Conservation (phyloP, 2,888 invertebrate species). For the Blastobasis adustella region DNA sequence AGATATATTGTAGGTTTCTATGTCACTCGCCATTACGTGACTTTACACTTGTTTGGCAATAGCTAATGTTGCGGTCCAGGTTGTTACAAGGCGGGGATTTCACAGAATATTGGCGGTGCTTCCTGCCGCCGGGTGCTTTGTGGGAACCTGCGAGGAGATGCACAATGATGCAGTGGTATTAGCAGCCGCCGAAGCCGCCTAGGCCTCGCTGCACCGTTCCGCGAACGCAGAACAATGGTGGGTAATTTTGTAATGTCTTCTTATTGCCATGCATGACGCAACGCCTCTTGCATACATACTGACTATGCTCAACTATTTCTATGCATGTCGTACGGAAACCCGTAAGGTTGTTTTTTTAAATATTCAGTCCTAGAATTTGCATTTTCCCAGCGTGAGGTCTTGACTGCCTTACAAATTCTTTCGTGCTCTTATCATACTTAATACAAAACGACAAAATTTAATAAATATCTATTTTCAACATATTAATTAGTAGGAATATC, state of each 20-base stretch:
- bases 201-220: slow-evolving; percentile 48
- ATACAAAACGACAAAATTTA: too few relatives aligned
- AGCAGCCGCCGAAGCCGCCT: slow-evolving; percentile 42
- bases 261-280: slow-evolving; percentile 68
- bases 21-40: slow-evolving; percentile 29
- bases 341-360: too few relatives aligned
- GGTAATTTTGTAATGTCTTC: slow-evolving; percentile 69
- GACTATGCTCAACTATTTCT: not conserved
- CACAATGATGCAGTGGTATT: slow-evolving; percentile 56
- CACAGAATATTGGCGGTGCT: slow-evolving; percentile 32
- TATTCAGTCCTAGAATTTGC: too few relatives aligned
- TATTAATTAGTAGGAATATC: too few relatives aligned
- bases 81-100: slow-evolving; percentile 17
- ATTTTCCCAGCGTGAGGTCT: too few relatives aligned
- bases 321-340: too few relatives aligned
- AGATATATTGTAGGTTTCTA: slow-evolving; percentile 12
- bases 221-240: slow-evolving; percentile 68
- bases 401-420: too few relatives aligned
- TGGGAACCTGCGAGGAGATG: slow-evolving; percentile 49
- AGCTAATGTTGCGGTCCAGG: not conserved
- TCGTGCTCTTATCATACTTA: too few relatives aligned
- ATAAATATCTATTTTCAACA: too few relatives aligned
- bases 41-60: slow-evolving; percentile 11
- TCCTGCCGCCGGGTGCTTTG: slow-evolving; percentile 20
- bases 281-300: slow-evolving; percentile 38